Percentiles rank a stretch among this genome's conserved stretches.
Conservation (phyloP, 35 echinoderm and acorn worm genomes). For the Chiridota heheva region DNA sequence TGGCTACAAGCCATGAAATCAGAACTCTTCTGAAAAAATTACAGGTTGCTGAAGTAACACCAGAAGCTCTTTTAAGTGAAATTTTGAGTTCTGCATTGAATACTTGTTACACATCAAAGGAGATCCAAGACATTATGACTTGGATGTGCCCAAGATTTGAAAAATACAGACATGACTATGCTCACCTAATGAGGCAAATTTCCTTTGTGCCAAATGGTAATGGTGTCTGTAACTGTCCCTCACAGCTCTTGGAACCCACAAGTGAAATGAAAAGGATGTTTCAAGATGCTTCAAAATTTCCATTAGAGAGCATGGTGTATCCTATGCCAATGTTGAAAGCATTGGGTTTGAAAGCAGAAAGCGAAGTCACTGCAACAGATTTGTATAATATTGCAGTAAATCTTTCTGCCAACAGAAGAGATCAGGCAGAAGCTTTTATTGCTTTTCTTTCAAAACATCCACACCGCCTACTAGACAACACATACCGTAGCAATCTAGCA, state of each 20-base stretch:
- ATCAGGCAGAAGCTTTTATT: no score
- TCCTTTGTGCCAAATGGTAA: slow-evolving; percentile 1
- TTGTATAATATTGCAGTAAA: no score
- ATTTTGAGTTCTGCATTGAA: neutral
- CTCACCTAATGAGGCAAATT: neutral
- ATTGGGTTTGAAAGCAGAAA: no score
- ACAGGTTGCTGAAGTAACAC: neutral
- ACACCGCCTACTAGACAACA: no score
- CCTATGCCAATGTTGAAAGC: neutral
- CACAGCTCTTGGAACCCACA: neutral
- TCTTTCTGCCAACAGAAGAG: no score
- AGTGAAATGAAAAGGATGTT: neutral
- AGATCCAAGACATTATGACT: neutral
- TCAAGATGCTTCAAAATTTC: neutral
- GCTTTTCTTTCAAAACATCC: no score
- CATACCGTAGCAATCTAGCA: no score
- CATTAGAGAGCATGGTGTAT: neutral
- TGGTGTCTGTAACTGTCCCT: neutral
- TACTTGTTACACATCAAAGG: neutral
- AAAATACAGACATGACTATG: neutral
- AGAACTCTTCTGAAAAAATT: slow-evolving; percentile 11
- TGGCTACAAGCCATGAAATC: neutral
- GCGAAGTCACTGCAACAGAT: no score
- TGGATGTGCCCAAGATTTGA: slow-evolving; percentile 1
- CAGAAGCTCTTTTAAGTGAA: neutral